Base-by-base conservation (phyloP, 2,888 invertebrate genomes). In the Agrochola circellaris region DNA sequence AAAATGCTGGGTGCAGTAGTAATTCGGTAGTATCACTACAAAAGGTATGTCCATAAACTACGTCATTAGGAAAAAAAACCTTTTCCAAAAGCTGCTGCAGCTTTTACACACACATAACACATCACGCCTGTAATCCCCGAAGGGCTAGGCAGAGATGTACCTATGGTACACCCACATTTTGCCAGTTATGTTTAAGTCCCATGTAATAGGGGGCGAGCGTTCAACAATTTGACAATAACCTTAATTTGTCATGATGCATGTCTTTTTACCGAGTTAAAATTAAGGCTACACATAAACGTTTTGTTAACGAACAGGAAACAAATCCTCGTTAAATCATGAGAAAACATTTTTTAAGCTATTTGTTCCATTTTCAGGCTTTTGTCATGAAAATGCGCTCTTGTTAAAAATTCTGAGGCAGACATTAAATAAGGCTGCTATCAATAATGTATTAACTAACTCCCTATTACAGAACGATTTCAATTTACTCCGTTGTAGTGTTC, bases 1-100 rank as follows among this genome's bases (percentile, higher is more conserved):
- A 81, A 87, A 87, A 87, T 87, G 87, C 87, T 80, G 84, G 79
- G 79, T 76, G 72, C 65, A 72, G 75, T 78, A 81, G 75, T 83
- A 79, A 85, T 81, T 77, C 75, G 65, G 75, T 73, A 26, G 34
- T 56, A 77, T 81, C 65, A 87, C 76, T 85, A 80, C 79, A 75
- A 76, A 81, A 65, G 82, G 75, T 67, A 20, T 9, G 69, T 85
- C 83, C 87, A 87, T 85, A 85, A 85, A 81, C 83, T 85, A 87
- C 79, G 83, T 38, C 0, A 23, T 54, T 15, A 6, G 1, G n/a
- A 68, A 60, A 48, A 48, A 67, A 67, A 23, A 15, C 0, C 2
- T 38, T 61, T 45, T 62, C 1, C 13, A 56, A 54, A n/a, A 34
- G 23, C 7, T 45, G n/a, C n/a, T n/a, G n/a, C n/a, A n/a, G n/a